phyloP scores from a whole-genome alignment of 2,113 vertebrate species.

The Leptocoma aspasia region DNA sequence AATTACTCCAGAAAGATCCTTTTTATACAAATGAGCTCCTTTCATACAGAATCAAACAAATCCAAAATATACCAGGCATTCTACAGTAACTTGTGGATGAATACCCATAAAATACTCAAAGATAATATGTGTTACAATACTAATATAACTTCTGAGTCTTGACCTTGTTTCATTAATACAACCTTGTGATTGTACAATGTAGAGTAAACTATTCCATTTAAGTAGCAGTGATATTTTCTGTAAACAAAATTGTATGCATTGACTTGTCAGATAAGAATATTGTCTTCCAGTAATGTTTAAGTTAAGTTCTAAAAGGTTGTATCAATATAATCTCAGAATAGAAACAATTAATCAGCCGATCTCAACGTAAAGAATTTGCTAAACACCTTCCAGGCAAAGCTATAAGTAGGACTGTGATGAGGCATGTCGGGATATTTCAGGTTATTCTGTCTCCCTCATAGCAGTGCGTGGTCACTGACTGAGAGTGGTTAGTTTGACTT shows the following conservation, averaged over 20 bases:
- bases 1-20: conserved; percentile 21
- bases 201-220: neutral
- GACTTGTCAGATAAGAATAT: neutral
- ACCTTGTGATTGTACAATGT: neutral
- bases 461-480: neutral
- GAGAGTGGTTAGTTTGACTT: neutral
- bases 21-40: conserved; percentile 4
- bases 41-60: conserved; percentile 24
- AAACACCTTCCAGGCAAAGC: neutral
- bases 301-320: neutral
- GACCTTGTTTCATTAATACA: neutral
- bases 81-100: neutral
- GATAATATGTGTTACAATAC: neutral
- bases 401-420: neutral
- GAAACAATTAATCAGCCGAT: neutral
- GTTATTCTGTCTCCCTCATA: neutral
- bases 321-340: neutral
- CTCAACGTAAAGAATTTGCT: neutral
- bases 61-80: neutral
- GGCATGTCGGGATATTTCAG: neutral
- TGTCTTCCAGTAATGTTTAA: neutral
- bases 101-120: neutral
- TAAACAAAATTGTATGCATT: neutral
- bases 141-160: neutral
- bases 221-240: neutral